These are phyloP conservation scores for Coremacera marginata DNA, from an alignment of 2,888 invertebrate genomes.

Conservation along the genomic window DNA sequence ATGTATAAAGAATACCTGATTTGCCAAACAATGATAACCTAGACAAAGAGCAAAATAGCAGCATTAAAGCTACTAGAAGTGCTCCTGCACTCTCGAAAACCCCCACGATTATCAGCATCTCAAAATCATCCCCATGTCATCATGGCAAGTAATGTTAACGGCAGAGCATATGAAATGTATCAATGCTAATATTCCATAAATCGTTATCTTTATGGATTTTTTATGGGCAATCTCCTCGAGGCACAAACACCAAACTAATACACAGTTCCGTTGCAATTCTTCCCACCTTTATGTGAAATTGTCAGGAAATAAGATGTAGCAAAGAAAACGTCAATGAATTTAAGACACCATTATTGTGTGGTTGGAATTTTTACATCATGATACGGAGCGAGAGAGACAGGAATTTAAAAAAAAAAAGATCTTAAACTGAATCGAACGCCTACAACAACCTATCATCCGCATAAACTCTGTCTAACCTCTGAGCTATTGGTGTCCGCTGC, in stretches of 20 bases:
- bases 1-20: too few relatives aligned
- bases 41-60: too few relatives aligned
- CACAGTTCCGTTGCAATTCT: conserved; percentile 56
- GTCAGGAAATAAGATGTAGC: conserved; percentile 35
- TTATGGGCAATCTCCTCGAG: conserved; percentile 67
- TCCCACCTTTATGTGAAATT: conserved; percentile 36
- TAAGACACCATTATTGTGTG: conserved; percentile 44
- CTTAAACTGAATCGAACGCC: neutral
- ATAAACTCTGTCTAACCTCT: neutral
- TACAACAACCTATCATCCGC: neutral
- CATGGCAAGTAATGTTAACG: too few relatives aligned
- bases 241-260: conserved; percentile 58
- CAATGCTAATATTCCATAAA: conserved; percentile 55
- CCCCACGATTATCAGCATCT: too few relatives aligned
- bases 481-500: neutral
- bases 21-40: too few relatives aligned
- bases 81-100: too few relatives aligned
- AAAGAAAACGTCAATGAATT: conserved; percentile 19
- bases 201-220: conserved; percentile 66
- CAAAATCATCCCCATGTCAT: too few relatives aligned
- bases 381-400: conserved; percentile 46
- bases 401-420: neutral
- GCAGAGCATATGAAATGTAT: conserved; percentile 16
- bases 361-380: conserved; percentile 60
- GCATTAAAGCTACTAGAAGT: too few relatives aligned